These are phyloP conservation scores for Takifugu rubripes DNA, from an alignment of 2,797 vertebrate species.

Conservation along the genomic window DNA sequence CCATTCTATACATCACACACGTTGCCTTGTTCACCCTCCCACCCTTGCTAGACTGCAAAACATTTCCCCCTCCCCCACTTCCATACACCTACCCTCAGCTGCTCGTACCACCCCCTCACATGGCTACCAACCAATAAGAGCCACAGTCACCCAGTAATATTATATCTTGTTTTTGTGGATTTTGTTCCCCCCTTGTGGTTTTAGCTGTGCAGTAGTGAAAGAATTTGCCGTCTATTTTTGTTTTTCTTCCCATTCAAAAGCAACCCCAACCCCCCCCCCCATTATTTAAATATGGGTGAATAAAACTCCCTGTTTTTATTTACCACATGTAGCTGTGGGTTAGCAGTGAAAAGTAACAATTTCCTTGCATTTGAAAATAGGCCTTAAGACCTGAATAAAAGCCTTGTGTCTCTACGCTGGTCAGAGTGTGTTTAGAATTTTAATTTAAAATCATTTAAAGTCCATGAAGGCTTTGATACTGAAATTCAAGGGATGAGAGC, in stretches of 20 bases:
- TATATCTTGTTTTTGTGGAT: constrained; percentile 16
- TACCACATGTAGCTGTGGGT: no score
- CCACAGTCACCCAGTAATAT: constrained; percentile 1
- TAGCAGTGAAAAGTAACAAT: no score
- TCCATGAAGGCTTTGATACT: no score
- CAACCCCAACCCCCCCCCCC: no score
- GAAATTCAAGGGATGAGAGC: background rate
- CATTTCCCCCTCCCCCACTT: constrained; percentile 36
- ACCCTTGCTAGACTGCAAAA: constrained; percentile 37
- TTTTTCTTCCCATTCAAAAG: background rate
- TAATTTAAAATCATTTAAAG: no score
- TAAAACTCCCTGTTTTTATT: constrained; percentile 6
- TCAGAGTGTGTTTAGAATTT: no score
- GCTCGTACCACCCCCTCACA: constrained; percentile 41
- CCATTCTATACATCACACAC: constrained; percentile 47
- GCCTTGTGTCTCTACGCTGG: no score
- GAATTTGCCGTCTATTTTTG: constrained; percentile 24
- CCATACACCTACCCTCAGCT: constrained; percentile 34
- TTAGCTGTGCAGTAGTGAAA: constrained; percentile 10
- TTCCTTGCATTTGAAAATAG: no score
- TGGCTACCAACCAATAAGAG: constrained; percentile 43
- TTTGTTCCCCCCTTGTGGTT: constrained; percentile 12
- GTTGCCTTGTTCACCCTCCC: constrained; percentile 36
- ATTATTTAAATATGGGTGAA: background rate
- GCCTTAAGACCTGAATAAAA: no score